Conservation (phyloP, 2,797 vertebrate genomes). For the Hoplostethus mediterraneus region DNA sequence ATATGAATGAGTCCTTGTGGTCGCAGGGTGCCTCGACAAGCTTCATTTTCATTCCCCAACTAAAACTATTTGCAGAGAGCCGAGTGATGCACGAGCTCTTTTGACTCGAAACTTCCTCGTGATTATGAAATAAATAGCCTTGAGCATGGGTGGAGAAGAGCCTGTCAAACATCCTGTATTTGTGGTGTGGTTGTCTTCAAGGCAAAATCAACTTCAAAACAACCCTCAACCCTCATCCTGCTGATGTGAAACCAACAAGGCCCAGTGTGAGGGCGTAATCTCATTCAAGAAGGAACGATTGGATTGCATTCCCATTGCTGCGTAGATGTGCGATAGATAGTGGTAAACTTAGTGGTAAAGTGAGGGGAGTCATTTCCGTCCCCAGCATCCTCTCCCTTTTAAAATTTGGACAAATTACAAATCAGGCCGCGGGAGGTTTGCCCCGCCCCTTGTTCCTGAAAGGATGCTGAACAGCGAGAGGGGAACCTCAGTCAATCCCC, state of each 20-base stretch:
- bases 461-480: slow-evolving; percentile 6
- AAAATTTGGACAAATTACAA: slow-evolving; percentile 34
- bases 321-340: slow-evolving; percentile 9
- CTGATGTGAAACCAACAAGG: slow-evolving; percentile 11
- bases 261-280: not conserved
- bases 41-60: slow-evolving; percentile 14
- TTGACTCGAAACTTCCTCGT: slow-evolving; percentile 23
- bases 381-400: slow-evolving; percentile 21
- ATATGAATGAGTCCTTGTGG: not conserved
- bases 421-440: slow-evolving; percentile 1
- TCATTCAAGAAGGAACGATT: slow-evolving; percentile 1
- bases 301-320: slow-evolving; percentile 9
- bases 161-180: slow-evolving; percentile 16
- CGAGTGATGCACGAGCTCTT: not conserved
- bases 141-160: slow-evolving; percentile 9
- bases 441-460: slow-evolving; percentile 2
- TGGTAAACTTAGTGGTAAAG: slow-evolving; percentile 30
- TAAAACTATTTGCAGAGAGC: slow-evolving; percentile 13
- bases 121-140: slow-evolving; percentile 17
- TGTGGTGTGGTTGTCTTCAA: slow-evolving; percentile 7
- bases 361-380: slow-evolving; percentile 34
- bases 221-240: not conserved
- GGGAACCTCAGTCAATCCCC: not conserved
- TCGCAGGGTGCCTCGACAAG: not conserved
- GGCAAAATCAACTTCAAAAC: slow-evolving; percentile 30